Evolutionary conservation across 1,140 invertebrate genomes (phyloP), one percentile per base, ranked within the genome.

Genomic region (Ephestia elutella): DNA sequence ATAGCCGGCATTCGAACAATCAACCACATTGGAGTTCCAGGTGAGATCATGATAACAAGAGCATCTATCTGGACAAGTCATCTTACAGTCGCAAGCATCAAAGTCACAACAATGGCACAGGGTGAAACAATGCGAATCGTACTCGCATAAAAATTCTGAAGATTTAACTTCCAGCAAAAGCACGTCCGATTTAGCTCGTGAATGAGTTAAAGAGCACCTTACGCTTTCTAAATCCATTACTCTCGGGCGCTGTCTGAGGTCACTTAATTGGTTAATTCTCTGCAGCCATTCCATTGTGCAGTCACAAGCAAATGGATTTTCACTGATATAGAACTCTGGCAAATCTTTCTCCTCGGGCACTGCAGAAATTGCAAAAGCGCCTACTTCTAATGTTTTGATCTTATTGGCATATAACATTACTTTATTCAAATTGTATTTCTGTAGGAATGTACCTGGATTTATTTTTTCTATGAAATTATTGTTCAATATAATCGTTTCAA

Each of bases 81-180:
- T 96, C 88, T 96, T 94, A 78, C 95, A 96, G 81, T 96, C 95
- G 86, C 96, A 97, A 44, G 95, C 95, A 83, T 96, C 95, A 87
- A 96, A 96, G 69, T 96, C 95, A 86, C 95, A 97, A 86, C 95
- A 97, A 84, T 96, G 95, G 80, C 96, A 97, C 18, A 96, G 89
- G 17, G 95, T 93, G 82, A 96, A 96, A 87, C 95, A 97, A 79
- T 97, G 95, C 17, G 93, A 93, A 75, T 95, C 93, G 89, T 97
- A 97, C 30, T 92, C 92, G 84, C 96, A 97, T 54, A 97, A 89
- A 86, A 96, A 97, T 78, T 96, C 94, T 3, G 94, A 94, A 9
- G 94, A 90, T 76, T 94, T 93, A 9, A 95, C 92, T 80, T 95
- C 93, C 0, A 95, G 89, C 51, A 97, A 86, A 2, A 94, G 91